A percentile compares a stretch with the other conserved stretches of the same genome.
Conservation (phyloP, 2,797 vertebrate species). For the Anolis apletophallus region DNA sequence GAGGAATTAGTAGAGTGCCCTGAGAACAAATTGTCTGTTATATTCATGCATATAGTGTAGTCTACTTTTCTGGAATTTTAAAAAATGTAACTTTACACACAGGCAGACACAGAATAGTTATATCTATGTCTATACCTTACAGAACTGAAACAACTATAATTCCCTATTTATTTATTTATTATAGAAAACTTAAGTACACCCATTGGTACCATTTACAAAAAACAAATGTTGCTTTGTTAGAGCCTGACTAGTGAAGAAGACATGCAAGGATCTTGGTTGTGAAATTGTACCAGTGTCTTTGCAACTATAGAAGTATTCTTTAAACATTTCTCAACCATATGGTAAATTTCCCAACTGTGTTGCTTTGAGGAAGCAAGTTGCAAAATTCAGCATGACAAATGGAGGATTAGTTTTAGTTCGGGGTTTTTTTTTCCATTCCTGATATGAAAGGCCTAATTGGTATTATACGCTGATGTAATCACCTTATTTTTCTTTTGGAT, state of each 20-base stretch:
- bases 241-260: slow-evolving; percentile 1
- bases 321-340: slow-evolving; percentile 54
- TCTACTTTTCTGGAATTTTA: too few relatives aligned
- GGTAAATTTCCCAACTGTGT: slow-evolving; percentile 47
- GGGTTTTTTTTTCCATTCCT: background rate
- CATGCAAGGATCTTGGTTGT: slow-evolving; percentile 40
- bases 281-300: slow-evolving; percentile 56
- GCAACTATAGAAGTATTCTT: background rate
- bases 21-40: too few relatives aligned
- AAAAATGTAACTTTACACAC: too few relatives aligned
- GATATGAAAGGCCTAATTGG: background rate
- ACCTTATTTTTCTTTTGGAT: background rate
- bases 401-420: background rate
- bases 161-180: background rate
- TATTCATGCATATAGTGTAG: too few relatives aligned
- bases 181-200: background rate
- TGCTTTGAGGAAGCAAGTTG: slow-evolving; percentile 31
- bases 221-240: rapidly evolving
- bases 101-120: too few relatives aligned
- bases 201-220: rapidly evolving
- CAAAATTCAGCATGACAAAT: background rate
- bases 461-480: too few relatives aligned
- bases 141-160: slow-evolving; percentile 6
- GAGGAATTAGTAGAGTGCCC: too few relatives aligned
- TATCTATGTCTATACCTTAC: background rate